phyloP scores from a whole-genome alignment of 1,140 invertebrate species.

The Drosophila prosaltans region DNA sequence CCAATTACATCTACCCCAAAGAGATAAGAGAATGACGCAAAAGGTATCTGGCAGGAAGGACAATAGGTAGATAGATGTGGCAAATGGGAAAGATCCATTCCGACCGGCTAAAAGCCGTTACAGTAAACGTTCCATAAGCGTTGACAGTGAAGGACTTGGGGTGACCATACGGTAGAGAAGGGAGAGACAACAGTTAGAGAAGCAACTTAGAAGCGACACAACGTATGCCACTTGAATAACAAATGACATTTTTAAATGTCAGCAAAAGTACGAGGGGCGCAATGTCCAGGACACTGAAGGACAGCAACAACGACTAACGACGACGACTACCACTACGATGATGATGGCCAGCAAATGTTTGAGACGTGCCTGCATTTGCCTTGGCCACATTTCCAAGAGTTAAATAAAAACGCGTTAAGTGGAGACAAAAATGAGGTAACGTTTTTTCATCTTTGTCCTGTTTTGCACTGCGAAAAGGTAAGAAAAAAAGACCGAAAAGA shows the following conservation, averaged over 20 bases:
- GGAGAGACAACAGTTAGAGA: constrained; percentile 31
- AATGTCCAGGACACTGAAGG: constrained; percentile 34
- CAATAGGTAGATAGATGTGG: not conserved
- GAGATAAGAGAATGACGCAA: not conserved
- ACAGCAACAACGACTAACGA: not conserved
- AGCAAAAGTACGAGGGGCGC: constrained; percentile 29
- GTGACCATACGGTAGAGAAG: too few species aligned
- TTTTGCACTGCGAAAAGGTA: not conserved
- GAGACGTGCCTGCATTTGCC: constrained; percentile 52
- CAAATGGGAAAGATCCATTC: not conserved
- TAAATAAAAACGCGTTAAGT: constrained; percentile 64
- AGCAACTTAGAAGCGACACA: constrained; percentile 68
- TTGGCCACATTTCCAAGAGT: constrained; percentile 3
- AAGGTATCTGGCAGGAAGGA: not conserved
- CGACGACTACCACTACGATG: constrained; percentile 12
- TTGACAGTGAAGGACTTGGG: constrained; percentile 27
- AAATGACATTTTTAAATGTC: constrained; percentile 79
- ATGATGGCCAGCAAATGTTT: constrained; percentile 71
- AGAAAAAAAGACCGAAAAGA: not conserved
- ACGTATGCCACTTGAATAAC: constrained; percentile 81
- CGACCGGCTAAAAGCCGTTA: constrained; percentile 37
- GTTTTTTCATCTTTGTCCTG: constrained; percentile 24
- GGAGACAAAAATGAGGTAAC: constrained; percentile 24
- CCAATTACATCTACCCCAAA: not conserved
- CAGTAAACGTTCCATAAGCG: constrained; percentile 49